Evolutionary conservation across 2,888 invertebrate genomes (phyloP).

Genomic region (Pherbina coryleti): DNA sequence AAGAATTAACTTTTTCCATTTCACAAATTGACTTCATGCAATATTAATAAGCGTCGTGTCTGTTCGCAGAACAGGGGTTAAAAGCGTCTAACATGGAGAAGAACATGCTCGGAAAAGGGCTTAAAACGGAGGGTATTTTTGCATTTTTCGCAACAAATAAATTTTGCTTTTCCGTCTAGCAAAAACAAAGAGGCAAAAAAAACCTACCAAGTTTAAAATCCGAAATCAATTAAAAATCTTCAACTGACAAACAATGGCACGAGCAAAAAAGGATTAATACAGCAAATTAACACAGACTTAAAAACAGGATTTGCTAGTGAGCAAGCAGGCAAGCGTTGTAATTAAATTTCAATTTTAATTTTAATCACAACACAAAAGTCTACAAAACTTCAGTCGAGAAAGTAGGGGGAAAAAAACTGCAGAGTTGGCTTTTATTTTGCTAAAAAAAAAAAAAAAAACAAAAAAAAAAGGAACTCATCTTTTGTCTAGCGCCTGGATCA

Average conservation of each 20-base stretch:
- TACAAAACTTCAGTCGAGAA: not conserved
- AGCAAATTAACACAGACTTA: slow-evolving; percentile 27
- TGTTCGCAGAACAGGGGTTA: not conserved
- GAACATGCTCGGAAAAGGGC: not conserved
- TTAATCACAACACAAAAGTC: slow-evolving; percentile 20
- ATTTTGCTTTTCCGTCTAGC: not conserved
- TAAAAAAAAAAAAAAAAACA: not conserved
- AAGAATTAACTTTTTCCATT: slow-evolving; percentile 23
- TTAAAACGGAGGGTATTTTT: not conserved
- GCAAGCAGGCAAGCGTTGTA: not conserved
- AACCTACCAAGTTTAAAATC: slow-evolving; percentile 5
- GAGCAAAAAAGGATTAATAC: slow-evolving; percentile 3
- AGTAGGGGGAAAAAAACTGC: not conserved
- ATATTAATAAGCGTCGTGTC: slow-evolving; percentile 31
- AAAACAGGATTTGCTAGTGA: slow-evolving; percentile 13
- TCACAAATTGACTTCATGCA: slow-evolving; percentile 27
- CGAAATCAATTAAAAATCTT: slow-evolving; percentile 34
- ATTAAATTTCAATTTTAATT: slow-evolving; percentile 35
- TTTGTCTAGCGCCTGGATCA: not conserved
- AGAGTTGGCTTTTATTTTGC: not conserved
- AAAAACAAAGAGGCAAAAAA: not conserved
- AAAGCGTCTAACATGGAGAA: not conserved
- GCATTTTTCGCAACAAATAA: not conserved
- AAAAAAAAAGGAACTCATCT: not conserved
- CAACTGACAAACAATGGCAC: slow-evolving; percentile 22